Evolutionary conservation across 2,113 vertebrate genomes (phyloP), one percentile per base, ranked within the genome.

Genomic region (Alexandromys fortis): DNA sequence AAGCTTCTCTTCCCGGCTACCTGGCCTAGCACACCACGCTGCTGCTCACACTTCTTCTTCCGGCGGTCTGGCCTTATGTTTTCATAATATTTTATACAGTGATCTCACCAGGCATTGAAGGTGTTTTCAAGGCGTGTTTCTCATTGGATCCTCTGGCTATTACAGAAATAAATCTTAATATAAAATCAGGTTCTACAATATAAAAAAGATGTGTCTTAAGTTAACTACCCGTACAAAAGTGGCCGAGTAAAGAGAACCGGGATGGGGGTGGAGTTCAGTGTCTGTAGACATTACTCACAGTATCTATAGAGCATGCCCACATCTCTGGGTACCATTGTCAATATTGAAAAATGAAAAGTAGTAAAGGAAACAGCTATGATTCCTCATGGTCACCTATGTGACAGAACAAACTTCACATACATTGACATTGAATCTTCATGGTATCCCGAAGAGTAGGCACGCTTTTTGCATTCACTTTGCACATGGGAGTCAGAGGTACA

Each of bases 151-250:
- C 30, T 86, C 33, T n/a, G 17, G 10, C 28, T 87, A 79, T 85
- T 17, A n/a, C 52, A 3, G 33, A 96, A 96, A 82, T 73, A 72
- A 86, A 45, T 87, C 28, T 77, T 81, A 81, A 81, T 89, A 73
- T 35, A 96, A 79, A 90, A 28, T 26, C 6, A 58, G 73, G 0
- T 3, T 16, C 45, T 67, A 63, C 8, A 75, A 17, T 42, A 65
- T 78, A 38, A 82, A 52, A 90, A 97, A 87, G 21, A 75, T 82
- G 4, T 68, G 28, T 13, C 49, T 92, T 94, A 55, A 88, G 79
- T 26, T 76, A 65, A 79, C 33, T 24, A 68, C 2, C 5, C 67
- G 9, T 70, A 4, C 76, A 24, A 88, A 91, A 76, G 49, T 33
- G 17, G 6, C 45, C 24, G 38, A 42, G 89, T 49, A 76, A 58